Conservation (phyloP, 2,113 vertebrate genomes). For the Pterocles orientalis region DNA sequence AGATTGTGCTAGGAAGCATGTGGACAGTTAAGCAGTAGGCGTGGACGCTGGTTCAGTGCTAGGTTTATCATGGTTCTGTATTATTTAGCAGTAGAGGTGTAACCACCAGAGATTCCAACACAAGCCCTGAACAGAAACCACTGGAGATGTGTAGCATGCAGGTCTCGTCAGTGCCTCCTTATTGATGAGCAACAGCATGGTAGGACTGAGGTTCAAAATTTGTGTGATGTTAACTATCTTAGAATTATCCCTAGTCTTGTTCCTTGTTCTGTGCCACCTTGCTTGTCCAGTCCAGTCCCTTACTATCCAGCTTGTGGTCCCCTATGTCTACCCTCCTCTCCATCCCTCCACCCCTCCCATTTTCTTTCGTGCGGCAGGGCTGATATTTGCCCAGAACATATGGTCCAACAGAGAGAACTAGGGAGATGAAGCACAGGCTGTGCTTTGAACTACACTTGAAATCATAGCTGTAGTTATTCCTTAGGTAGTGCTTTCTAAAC, state of each 20-base stretch:
- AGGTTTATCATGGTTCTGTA: background rate
- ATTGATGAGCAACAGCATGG: background rate
- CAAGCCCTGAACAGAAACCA: background rate
- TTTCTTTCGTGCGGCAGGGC: background rate
- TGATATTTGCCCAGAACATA: background rate
- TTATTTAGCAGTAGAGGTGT: background rate
- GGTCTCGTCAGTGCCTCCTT: background rate
- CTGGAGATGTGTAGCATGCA: background rate
- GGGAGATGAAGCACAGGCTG: background rate
- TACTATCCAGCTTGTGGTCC: background rate
- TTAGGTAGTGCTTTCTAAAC: background rate
- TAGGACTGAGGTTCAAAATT: background rate
- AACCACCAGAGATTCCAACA: background rate
- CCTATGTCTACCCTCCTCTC: background rate
- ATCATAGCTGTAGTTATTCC: background rate
- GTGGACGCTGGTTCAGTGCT: background rate
- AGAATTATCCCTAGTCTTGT: background rate
- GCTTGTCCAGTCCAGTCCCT: background rate
- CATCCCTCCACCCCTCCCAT: background rate
- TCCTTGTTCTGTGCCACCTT: background rate
- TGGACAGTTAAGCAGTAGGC: background rate
- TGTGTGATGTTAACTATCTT: background rate
- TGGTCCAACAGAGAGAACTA: background rate
- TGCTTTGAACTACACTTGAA: background rate
- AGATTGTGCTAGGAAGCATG: background rate